These are phyloP conservation scores for Drosophila prosaltans DNA, from an alignment of 1,140 invertebrate genomes.

Conservation along the genomic window DNA sequence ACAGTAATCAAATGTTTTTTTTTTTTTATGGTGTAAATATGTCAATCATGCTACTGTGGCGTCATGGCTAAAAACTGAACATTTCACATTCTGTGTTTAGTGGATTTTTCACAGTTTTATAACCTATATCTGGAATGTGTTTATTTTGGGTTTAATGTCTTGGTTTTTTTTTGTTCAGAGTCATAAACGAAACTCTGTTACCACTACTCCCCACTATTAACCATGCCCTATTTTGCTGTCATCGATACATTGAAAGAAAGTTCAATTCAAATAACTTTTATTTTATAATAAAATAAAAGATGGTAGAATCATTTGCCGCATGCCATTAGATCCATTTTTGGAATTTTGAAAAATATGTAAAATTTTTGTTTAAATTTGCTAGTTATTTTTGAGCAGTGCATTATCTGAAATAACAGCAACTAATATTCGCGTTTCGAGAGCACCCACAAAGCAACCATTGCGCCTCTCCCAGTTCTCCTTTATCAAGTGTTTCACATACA, in stretches of 20 bases:
- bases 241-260: neutral
- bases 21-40: no score
- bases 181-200: neutral
- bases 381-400: constrained; percentile 29
- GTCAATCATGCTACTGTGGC: neutral
- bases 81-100: neutral
- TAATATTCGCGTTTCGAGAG: constrained; percentile 59
- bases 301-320: no score
- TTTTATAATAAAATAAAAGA: no score
- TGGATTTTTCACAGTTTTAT: neutral
- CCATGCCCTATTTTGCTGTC: neutral
- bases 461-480: constrained; percentile 4
- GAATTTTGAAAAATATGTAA: neutral
- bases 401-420: constrained; percentile 47
- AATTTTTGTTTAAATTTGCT: neutral
- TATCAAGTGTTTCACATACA: no score
- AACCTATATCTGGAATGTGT: constrained; percentile 8
- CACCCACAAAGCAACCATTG: constrained; percentile 49
- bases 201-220: neutral
- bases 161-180: constrained; percentile 5
- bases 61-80: neutral
- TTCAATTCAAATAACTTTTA: no score
- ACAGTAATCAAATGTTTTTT: no score
- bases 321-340: no score
- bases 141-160: constrained; percentile 10